Percentiles rank a stretch among this genome's conserved stretches.
These are phyloP conservation scores for Pavo muticus DNA, from an alignment of 2,113 vertebrate genomes.

Conservation along the genomic window DNA sequence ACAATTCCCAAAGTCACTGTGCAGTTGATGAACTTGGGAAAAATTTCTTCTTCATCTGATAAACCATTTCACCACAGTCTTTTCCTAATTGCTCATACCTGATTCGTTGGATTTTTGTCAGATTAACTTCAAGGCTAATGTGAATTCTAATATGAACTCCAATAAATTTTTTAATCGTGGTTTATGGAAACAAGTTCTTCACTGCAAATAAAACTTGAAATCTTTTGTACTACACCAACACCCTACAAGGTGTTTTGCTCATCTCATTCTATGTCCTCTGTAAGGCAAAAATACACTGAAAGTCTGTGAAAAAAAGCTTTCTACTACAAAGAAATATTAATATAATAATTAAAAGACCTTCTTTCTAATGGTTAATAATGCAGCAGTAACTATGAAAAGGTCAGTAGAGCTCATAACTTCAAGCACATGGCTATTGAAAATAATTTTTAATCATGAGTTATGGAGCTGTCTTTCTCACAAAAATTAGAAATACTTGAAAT, in stretches of 20 bases:
- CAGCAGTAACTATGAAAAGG: neutral
- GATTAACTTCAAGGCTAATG: neutral
- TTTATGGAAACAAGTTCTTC: neutral
- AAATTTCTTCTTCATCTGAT: neutral
- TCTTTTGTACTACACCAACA: neutral
- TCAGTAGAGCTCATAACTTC: neutral
- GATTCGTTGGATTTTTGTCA: neutral
- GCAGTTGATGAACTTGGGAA: neutral
- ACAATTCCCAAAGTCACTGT: neutral
- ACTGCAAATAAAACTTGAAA: neutral
- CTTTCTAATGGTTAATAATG: neutral
- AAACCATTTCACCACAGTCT: neutral
- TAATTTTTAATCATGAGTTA: neutral
- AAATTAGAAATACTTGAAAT: neutral
- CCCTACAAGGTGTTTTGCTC: neutral
- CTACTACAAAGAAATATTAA: neutral
- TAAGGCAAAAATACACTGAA: neutral
- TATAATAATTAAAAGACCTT: neutral
- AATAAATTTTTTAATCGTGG: neutral
- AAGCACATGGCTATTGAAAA: neutral
- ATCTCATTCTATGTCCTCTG: neutral
- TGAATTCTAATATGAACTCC: neutral
- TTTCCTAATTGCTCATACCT: neutral
- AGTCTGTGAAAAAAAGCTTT: neutral
- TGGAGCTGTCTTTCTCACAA: neutral